A percentile compares a stretch with the other conserved stretches of the same genome.
phyloP scores from a whole-genome alignment of 2,113 vertebrate species.

The Lasiurus cinereus region DNA sequence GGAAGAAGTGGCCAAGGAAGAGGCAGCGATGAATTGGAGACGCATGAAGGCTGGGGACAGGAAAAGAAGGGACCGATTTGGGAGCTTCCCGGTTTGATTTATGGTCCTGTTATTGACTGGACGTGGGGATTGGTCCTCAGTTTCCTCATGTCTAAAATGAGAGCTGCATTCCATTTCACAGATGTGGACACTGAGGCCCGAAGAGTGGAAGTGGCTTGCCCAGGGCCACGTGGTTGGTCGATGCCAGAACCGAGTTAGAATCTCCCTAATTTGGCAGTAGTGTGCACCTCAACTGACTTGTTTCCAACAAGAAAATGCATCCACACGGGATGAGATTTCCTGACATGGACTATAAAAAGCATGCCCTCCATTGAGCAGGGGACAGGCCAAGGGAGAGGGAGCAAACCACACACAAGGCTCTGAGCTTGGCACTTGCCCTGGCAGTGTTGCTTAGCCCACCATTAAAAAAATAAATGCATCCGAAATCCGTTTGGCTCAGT shows the following conservation, averaged over 20 bases:
- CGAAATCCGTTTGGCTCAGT: too few species aligned
- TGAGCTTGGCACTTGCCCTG: neutral
- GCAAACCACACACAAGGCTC: rapidly evolving
- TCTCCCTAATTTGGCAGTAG: neutral
- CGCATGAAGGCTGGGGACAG: neutral
- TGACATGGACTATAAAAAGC: neutral
- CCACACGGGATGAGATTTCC: neutral
- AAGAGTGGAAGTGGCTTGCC: neutral
- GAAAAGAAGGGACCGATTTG: neutral
- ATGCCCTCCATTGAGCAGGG: neutral
- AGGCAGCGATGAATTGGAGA: neutral
- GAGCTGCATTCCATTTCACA: neutral
- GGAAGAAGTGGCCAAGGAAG: neutral
- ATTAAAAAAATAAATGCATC: neutral
- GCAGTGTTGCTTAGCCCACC: neutral
- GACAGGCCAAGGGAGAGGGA: neutral
- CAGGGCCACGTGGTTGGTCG: neutral
- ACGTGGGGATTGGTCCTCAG: neutral
- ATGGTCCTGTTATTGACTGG: neutral
- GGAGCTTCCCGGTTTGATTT: neutral
- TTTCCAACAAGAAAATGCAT: neutral
- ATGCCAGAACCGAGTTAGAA: neutral
- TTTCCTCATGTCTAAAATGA: neutral
- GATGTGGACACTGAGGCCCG: neutral
- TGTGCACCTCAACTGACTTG: neutral